Evolutionary conservation across 2,113 vertebrate species (phyloP).

Genomic region (Tympanuchus pallidicinctus): DNA sequence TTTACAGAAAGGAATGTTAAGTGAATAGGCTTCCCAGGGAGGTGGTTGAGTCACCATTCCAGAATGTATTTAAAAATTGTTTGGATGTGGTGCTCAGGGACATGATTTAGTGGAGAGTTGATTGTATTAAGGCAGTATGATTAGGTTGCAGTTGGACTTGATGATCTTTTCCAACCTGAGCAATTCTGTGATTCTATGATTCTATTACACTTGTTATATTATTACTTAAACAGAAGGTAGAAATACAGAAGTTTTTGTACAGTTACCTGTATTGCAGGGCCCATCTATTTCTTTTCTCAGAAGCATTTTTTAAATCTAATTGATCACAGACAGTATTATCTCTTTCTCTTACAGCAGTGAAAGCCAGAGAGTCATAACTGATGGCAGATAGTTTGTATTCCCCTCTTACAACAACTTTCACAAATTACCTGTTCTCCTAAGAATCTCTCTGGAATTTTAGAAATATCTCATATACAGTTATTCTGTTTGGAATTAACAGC

Average conservation of each 20-base stretch:
- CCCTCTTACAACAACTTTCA: slow-evolving; percentile 22
- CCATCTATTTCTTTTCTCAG: not conserved
- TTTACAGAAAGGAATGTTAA: too few species aligned
- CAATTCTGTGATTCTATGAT: too few species aligned
- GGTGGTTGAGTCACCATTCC: too few species aligned
- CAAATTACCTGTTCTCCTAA: slow-evolving; percentile 25
- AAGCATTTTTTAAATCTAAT: slow-evolving; percentile 5
- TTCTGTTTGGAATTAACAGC: slow-evolving; percentile 34
- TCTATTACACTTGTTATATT: not conserved
- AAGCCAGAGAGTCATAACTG: slow-evolving; percentile 1
- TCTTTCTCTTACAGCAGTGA: not conserved
- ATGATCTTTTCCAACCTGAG: too few species aligned
- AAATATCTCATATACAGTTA: slow-evolving; percentile 43
- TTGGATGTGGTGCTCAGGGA: too few species aligned
- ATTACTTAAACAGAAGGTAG: not conserved
- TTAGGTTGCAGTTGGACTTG: too few species aligned
- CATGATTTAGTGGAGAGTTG: too few species aligned
- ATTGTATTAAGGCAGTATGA: too few species aligned
- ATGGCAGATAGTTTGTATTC: not conserved
- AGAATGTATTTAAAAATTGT: too few species aligned
- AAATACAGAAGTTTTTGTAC: not conserved
- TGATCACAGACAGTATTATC: not conserved
- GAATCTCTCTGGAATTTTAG: slow-evolving; percentile 46
- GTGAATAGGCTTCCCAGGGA: too few species aligned
- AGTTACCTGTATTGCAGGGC: not conserved